A percentile compares a stretch with the other conserved stretches of the same genome.
Conservation (phyloP, 2,797 vertebrate genomes). For the Hirundo rustica region DNA sequence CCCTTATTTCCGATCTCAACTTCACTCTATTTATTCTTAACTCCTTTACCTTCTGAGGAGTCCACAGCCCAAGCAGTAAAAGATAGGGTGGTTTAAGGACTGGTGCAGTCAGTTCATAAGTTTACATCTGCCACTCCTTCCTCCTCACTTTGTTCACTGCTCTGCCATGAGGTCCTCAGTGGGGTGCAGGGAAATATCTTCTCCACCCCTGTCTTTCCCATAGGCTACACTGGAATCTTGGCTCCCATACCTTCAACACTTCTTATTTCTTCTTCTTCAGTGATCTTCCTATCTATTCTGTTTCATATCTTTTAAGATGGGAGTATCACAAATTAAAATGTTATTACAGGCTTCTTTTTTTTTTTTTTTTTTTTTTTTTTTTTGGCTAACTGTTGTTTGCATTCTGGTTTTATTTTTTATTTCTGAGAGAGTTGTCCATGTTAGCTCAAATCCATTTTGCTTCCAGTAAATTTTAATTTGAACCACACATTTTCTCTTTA, state of each 20-base stretch:
- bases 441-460: neutral
- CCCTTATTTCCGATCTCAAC: neutral
- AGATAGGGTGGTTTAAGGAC: neutral
- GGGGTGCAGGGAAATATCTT: neutral
- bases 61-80: fast-evolving
- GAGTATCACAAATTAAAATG: neutral
- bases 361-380: neutral
- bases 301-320: neutral
- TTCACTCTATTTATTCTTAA: neutral
- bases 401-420: neutral
- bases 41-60: neutral
- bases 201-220: neutral
- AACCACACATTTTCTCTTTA: neutral
- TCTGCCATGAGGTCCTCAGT: neutral
- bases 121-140: neutral
- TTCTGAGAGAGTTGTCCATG: neutral
- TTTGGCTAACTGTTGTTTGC: neutral
- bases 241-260: neutral
- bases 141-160: neutral
- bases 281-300: neutral
- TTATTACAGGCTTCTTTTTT: neutral
- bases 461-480: neutral
- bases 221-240: neutral
- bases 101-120: neutral
- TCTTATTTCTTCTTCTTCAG: neutral